Evolutionary conservation across 53 echinoderm and acorn worm genomes (phyloP), one percentile per base, ranked within the genome.

Genomic region (Holothuria scabra): DNA sequence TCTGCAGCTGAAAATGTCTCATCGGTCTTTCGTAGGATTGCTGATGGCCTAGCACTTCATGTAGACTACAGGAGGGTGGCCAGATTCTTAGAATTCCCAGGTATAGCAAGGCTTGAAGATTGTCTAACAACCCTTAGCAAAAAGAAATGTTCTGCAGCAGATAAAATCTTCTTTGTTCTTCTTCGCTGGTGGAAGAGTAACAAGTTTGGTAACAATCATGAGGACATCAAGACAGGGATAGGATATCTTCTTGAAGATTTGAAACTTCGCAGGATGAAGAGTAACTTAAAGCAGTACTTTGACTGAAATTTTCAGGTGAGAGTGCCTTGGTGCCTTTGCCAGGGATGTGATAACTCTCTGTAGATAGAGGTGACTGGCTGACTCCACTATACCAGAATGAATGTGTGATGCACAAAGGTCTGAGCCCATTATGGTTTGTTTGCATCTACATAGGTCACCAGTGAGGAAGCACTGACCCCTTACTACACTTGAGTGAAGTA

Each of bases 51-150:
- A 46, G 38, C 55, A n/a, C 56, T 26, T 25, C 76, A 76, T 18
- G 76, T 76, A 7, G 76, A 76, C 55, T 55, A 76, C 30, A 37
- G 56, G 8, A 76, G 55, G 28, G 76, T 76, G n/a, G 76, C 76
- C 21, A 76, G 76, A 29, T 24, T 24, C 57, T 16, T 76, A 56
- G 76, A 76, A 28, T 76, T 76, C 46, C 24, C 76, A 8, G 56
- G 55, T 55, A 76, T 76, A 56, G 24, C 46, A 12, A 52, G 28
- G 19, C 28, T 76, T 11, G 76, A 76, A 28, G 76, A 76, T 28
- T 56, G 56, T 18, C 46, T 76, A 19, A 23, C 38, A 28, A 76
- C 19, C 12, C 55, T 76, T 20, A 48, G 76, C 49, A 52, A 48
- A 48, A 48, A 23, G 56, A 76, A 76, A 28, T 41, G 49, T 21